Conservation (phyloP, 2,888 invertebrate genomes). For the Melieria picta region DNA sequence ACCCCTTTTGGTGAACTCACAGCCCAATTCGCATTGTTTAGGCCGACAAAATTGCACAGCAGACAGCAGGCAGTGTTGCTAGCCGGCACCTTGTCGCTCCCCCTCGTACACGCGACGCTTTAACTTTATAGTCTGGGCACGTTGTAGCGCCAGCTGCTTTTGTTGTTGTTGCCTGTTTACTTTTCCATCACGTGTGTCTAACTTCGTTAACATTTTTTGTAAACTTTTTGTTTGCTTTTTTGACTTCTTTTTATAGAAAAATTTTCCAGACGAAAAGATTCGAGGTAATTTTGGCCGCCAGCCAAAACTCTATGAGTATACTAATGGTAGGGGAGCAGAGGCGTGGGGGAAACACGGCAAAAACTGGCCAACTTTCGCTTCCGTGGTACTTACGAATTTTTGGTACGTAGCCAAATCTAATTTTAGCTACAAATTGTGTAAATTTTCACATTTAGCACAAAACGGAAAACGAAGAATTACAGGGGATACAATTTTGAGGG, state of each 20-base stretch:
- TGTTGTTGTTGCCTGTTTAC: background rate
- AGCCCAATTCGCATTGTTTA: too few relatives aligned
- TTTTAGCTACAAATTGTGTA: background rate
- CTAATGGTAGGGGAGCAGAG: background rate
- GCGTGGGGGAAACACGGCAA: background rate
- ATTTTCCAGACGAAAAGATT: constrained; percentile 14
- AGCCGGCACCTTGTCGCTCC: too few relatives aligned
- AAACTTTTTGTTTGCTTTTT: background rate
- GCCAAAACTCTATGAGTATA: background rate
- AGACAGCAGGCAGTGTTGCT: too few relatives aligned
- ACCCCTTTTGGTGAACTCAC: too few relatives aligned
- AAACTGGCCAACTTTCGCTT: constrained; percentile 8
- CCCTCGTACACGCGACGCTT: background rate
- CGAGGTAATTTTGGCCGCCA: background rate
- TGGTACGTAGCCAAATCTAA: background rate
- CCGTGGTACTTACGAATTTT: background rate
- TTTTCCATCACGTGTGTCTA: constrained; percentile 1
- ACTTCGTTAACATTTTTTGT: constrained; percentile 13
- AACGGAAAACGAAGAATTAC: too few relatives aligned
- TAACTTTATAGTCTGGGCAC: background rate
- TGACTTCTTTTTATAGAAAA: background rate
- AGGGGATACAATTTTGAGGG: too few relatives aligned
- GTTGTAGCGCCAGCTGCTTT: background rate
- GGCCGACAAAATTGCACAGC: too few relatives aligned
- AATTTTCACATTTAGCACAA: background rate